Conservation (phyloP, 2,888 invertebrate genomes). For the Diploptera punctata region DNA sequence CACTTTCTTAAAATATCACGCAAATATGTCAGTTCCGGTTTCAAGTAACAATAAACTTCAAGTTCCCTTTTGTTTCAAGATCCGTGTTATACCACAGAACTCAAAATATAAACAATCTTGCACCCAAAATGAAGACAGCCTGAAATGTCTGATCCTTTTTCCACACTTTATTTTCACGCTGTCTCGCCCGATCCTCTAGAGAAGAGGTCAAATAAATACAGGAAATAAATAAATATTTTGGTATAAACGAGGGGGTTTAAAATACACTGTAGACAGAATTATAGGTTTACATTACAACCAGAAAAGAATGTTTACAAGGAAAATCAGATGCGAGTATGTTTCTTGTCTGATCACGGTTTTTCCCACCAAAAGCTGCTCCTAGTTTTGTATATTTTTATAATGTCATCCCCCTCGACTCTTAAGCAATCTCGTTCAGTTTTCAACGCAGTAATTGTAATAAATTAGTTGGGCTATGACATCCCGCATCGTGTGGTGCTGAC, state of each 20-base stretch:
- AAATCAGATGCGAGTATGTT: slow-evolving; percentile 7
- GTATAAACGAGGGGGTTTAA: slow-evolving; percentile 41
- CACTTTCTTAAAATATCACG: slow-evolving; percentile 3
- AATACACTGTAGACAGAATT: slow-evolving; percentile 43
- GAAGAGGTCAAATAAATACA: slow-evolving; percentile 40
- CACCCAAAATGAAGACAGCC: not conserved
- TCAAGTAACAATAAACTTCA: not conserved
- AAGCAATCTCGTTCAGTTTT: slow-evolving; percentile 4
- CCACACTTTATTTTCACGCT: not conserved
- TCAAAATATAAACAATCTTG: not conserved
- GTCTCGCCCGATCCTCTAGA: slow-evolving; percentile 5
- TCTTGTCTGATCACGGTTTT: slow-evolving; percentile 34
- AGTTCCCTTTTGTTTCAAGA: slow-evolving; percentile 3
- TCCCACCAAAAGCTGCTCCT: slow-evolving; percentile 22
- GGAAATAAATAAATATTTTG: slow-evolving; percentile 40
- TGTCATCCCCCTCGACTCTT: not conserved
- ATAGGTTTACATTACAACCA: slow-evolving; percentile 37
- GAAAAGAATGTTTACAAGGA: slow-evolving; percentile 13
- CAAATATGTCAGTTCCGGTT: not conserved
- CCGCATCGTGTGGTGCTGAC: not conserved
- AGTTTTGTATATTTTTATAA: slow-evolving; percentile 2
- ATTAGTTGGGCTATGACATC: not conserved
- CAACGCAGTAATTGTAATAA: not conserved
- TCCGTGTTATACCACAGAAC: not conserved
- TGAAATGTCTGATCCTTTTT: slow-evolving; percentile 8